These are phyloP conservation scores for Sipha maydis DNA, from an alignment of 2,888 invertebrate genomes.

Conservation along the genomic window DNA sequence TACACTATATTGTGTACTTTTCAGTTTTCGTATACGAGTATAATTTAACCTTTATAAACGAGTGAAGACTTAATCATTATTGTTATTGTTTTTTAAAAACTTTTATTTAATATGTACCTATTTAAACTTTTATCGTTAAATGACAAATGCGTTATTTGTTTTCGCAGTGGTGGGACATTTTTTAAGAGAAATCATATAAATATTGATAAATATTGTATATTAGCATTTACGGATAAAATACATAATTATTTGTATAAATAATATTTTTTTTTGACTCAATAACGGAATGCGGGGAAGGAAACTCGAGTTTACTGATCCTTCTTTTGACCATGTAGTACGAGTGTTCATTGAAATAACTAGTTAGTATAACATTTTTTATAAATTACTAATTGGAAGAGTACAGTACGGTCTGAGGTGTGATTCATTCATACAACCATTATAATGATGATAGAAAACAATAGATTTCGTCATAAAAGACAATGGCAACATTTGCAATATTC, in stretches of 20 bases:
- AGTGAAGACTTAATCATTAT: too few species aligned
- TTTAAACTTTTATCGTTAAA: neutral
- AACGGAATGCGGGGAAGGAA: neutral
- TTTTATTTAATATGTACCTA: too few species aligned
- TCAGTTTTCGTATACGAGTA: too few species aligned
- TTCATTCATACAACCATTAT: neutral
- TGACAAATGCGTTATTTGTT: neutral
- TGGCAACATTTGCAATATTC: neutral
- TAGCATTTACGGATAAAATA: conserved; percentile 24
- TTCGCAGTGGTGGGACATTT: neutral
- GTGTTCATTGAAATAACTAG: neutral
- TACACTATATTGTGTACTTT: too few species aligned
- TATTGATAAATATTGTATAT: neutral
- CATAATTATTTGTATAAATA: conserved; percentile 22
- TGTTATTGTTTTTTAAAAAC: too few species aligned
- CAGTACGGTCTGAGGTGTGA: neutral
- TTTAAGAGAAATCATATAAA: too few species aligned
- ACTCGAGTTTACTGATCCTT: neutral
- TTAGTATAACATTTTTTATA: conserved; percentile 7
- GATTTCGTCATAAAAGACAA: neutral
- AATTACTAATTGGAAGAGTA: neutral
- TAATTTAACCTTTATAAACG: too few species aligned
- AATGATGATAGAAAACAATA: neutral
- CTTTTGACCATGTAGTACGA: neutral
- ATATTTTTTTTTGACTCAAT: neutral